Base-by-base conservation (phyloP, 2,888 invertebrate genomes). In the Mylabris sibirica region DNA sequence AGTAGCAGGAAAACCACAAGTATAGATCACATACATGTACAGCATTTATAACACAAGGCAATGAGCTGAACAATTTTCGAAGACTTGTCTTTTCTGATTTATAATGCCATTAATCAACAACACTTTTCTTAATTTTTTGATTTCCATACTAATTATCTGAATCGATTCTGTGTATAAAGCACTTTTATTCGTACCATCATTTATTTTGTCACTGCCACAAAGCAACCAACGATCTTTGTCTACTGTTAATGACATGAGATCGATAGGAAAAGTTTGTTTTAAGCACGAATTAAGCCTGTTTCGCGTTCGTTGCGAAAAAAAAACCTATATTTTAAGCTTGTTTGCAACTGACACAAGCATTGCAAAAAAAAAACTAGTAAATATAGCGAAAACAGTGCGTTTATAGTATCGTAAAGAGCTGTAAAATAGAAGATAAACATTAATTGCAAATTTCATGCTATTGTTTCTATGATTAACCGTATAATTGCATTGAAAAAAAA, bases 261-360 rank as follows among this genome's bases (percentile, higher is more conserved):
- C 49, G 49, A 49, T 49, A 49, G 9, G 11, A 49, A 49, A 22
- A 49, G 44, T 44, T 44, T 44, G n/a, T 17, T 44, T 44, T 44
- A 44, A 44, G 44, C 17, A 6, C 17, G 44, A 44, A 17, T 44
- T 44, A 38, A 38, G 12, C 12, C 12, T 4, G n/a, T 44, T n/a
- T 44, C 12, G 44, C n/a, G 12, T 3, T 6, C n/a, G 44, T 17
- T 44, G 11, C 5, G n/a, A n/a, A 44, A 12, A 41, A 41, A 12
- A n/a, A n/a, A n/a, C n/a, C n/a, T n/a, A 6, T 14, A 5, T 44
- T 5, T n/a, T n/a, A 6, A 44, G 14, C 8, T 30, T 30, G 17
- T 49, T 49, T 49, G 20, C 49, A 49, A 49, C 9, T 44, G 44
- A 44, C 17, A 44, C 17, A 4, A n/a, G 3, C n/a, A 17, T 14